phyloP scores from a whole-genome alignment of 2,888 invertebrate species.

The Tubulanus polymorphus region DNA sequence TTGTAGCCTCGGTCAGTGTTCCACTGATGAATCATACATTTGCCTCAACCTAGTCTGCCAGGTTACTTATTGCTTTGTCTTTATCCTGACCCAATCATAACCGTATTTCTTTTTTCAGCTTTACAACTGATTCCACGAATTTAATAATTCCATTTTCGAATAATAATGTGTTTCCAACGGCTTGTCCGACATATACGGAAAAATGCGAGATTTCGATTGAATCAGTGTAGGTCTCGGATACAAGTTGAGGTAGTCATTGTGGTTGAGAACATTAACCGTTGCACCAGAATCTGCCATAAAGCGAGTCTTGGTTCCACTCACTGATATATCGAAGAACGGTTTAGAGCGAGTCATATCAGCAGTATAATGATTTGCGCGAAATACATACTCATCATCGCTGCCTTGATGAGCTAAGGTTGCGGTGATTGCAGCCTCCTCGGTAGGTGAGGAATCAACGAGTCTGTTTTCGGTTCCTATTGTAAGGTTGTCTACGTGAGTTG shows the following conservation, averaged over 20 bases:
- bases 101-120: no score
- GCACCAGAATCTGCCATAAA: neutral
- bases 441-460: neutral
- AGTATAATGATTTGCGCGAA: neutral
- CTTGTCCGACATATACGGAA: neutral
- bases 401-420: neutral
- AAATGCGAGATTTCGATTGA: neutral
- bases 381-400: neutral
- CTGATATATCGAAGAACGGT: neutral
- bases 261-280: neutral
- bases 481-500: neutral
- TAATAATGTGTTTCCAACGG: no score
- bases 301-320: neutral
- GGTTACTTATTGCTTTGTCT: no score
- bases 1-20: no score
- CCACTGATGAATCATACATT: no score
- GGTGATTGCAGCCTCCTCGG: neutral
- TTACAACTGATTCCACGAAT: no score
- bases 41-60: no score
- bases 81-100: no score
- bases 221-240: neutral
- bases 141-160: no score
- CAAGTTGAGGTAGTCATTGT: neutral
- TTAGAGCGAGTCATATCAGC: neutral
- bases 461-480: neutral